phyloP scores from a whole-genome alignment of 1,140 invertebrate species.

The Lasioglossum albipes region DNA sequence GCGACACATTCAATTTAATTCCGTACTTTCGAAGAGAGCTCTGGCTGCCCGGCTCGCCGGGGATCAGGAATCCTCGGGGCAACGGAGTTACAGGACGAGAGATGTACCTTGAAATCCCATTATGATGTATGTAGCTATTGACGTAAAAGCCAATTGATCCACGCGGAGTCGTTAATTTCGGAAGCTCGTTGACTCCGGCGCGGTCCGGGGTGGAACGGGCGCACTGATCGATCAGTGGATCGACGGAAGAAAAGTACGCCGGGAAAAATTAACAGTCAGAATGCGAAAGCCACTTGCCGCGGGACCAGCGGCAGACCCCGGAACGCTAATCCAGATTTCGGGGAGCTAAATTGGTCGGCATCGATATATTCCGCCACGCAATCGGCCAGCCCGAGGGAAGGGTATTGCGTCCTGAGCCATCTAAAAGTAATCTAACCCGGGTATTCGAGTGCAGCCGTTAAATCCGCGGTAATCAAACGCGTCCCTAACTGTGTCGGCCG shows the following conservation, averaged over 20 bases:
- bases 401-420: constrained; percentile 45
- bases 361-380: constrained; percentile 39
- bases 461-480: constrained; percentile 68
- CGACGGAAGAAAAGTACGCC: not conserved
- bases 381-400: constrained; percentile 28
- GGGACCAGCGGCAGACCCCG: no score
- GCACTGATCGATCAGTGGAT: constrained; percentile 9
- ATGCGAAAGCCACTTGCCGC: constrained; percentile 39
- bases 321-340: constrained; percentile 48
- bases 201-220: not conserved
- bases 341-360: constrained; percentile 52
- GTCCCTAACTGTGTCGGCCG: constrained; percentile 27
- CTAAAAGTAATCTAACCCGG: constrained; percentile 57
- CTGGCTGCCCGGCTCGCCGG: not conserved
- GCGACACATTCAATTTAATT: constrained; percentile 1
- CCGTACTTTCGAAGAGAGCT: not conserved
- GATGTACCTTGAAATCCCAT: not conserved
- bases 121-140: not conserved
- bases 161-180: constrained; percentile 4
- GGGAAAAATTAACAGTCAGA: constrained; percentile 47
- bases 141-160: constrained; percentile 2
- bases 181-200: no score
- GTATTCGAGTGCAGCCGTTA: constrained; percentile 51
- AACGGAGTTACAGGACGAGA: not conserved
- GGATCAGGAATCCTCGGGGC: not conserved